Base-by-base conservation (phyloP, 2,888 invertebrate species). In the Callimorpha dominula region DNA sequence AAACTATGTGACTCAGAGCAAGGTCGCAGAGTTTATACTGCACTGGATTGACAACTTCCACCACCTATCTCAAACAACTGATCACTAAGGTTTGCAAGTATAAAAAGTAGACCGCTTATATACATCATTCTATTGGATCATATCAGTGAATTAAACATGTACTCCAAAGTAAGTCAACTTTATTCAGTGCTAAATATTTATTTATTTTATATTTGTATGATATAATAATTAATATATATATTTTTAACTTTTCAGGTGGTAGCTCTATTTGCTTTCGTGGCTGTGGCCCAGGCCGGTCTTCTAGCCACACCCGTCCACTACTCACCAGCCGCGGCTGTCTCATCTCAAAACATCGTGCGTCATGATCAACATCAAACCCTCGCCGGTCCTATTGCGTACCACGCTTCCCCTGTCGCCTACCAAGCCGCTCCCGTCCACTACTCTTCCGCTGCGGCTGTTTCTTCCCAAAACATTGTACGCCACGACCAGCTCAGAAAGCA, bases 261-360 rank as follows among this genome's bases (percentile, higher is more conserved):
- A 66, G 71, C 79, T 72, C 78, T 90, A n/a, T 90, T 86, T 75
- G 88, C 87, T 64, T 74, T 89, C 43, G 85, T 88, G 81, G 88
- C 89, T 31, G 82, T 84, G 60, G 79, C 84, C 75, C 88, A 84
- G 79, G 90, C 79, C 64, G 90, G 86, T 81, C 83, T 88, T n/a
- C 77, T 90, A 75, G 78, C 89, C 17, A 93, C 78, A 63, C 78
- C 95, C 40, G 92, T 93, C 20, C 82, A 84, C 74, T 80, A 84
- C 71, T 80, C 85, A 15, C 78, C 84, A 42, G 86, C 82, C 43
- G 74, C 78, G 6, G 84, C 85, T 31, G 87, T 91, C 1, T 86
- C 90, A 7, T 88, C 89, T 12, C 93, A 93, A 77, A 88, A 89
- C 81, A 88, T 90, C 40, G 86, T 89, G 73, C 90, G 74, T 75